A percentile compares a stretch with the other conserved stretches of the same genome.
Conservation (phyloP, 2,113 vertebrate species). For the Pollimyrus isidori region DNA sequence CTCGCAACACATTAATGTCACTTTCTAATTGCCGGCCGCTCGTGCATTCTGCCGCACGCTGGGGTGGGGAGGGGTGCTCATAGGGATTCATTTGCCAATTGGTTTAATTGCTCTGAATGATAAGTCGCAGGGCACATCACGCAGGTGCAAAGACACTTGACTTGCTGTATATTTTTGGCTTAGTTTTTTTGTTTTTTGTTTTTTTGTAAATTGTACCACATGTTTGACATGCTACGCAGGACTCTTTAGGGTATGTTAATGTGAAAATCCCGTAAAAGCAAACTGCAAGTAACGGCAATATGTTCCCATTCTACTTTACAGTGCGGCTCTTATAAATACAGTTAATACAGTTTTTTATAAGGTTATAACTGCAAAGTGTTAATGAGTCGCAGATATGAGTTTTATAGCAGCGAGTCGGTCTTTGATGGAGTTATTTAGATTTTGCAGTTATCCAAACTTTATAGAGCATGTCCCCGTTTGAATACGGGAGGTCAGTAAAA, state of each 20-base stretch:
- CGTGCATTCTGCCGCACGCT: conserved; percentile 1
- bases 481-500: conserved; percentile 86
- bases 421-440: conserved; percentile 59
- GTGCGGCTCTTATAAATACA: conserved; percentile 50
- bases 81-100: conserved; percentile 51
- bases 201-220: neutral
- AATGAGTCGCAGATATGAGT: conserved; percentile 69
- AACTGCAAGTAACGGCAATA: conserved; percentile 35
- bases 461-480: conserved; percentile 69
- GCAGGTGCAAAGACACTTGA: conserved; percentile 15
- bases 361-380: conserved; percentile 65
- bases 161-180: conserved; percentile 9
- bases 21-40: conserved; percentile 49
- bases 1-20: conserved; percentile 51
- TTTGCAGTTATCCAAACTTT: conserved; percentile 63
- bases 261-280: conserved; percentile 35
- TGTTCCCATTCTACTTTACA: conserved; percentile 44
- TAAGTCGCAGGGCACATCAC: conserved; percentile 27
- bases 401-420: conserved; percentile 55
- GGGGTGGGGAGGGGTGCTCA: conserved; percentile 39
- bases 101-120: conserved; percentile 57
- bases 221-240: conserved; percentile 20
- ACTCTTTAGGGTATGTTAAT: conserved; percentile 24
- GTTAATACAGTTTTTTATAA: conserved; percentile 49
- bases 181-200: neutral